Evolutionary conservation across 2,113 vertebrate species (phyloP).

Genomic region (Scomber colias): DNA sequence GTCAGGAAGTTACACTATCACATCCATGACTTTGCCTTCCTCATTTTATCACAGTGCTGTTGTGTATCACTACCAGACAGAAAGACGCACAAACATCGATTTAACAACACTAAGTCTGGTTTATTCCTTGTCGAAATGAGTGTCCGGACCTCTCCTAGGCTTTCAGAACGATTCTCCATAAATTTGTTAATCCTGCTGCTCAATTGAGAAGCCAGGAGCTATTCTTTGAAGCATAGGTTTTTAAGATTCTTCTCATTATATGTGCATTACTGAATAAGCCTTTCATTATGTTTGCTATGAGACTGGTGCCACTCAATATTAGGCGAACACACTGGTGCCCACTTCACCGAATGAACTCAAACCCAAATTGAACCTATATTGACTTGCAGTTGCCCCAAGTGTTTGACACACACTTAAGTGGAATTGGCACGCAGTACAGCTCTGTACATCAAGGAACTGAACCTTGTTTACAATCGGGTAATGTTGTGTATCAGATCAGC

Average conservation of each 20-base stretch:
- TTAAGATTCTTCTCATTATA: slow-evolving; percentile 43
- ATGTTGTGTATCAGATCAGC: background rate
- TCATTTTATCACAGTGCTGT: background rate
- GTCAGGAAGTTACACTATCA: slow-evolving; percentile 11
- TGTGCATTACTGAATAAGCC: slow-evolving; percentile 39
- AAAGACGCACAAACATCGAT: slow-evolving; percentile 6
- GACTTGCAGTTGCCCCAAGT: background rate
- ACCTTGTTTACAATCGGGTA: slow-evolving; percentile 22
- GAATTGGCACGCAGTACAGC: slow-evolving; percentile 11
- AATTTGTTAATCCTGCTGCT: slow-evolving; percentile 34
- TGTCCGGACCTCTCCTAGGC: background rate
- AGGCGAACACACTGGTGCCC: background rate
- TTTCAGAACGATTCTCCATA: slow-evolving; percentile 20
- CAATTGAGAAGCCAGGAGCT: slow-evolving; percentile 14
- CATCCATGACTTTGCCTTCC: background rate
- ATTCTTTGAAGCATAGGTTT: slow-evolving; percentile 52
- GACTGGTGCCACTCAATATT: slow-evolving; percentile 19
- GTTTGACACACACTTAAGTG: background rate
- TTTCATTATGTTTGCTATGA: slow-evolving; percentile 47
- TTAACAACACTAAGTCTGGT: slow-evolving; percentile 9
- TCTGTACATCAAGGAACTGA: background rate
- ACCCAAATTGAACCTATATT: slow-evolving; percentile 12
- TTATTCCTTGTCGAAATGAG: slow-evolving; percentile 14
- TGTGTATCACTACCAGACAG: background rate
- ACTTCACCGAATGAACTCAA: slow-evolving; percentile 2